Base-by-base conservation (phyloP, 2,888 invertebrate genomes). In the Eristalis tenax region DNA sequence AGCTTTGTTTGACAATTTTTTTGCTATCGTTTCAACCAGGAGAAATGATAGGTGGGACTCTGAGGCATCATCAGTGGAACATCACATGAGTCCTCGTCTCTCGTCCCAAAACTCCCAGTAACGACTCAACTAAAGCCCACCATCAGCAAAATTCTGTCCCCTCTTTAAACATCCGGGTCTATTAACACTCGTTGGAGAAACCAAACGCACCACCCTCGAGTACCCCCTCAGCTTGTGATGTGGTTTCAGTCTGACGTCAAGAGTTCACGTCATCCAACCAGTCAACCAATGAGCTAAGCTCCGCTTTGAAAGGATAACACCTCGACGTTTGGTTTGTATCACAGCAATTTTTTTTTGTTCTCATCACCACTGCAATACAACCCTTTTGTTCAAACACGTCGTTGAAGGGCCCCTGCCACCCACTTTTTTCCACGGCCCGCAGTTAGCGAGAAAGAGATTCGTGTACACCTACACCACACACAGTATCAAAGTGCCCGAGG, bases 401-500 rank as follows among this genome's bases (percentile, higher is more conserved):
- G 50, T 50, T 18, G 50, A 50, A 50, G 13, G 38, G 23, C 32
- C 32, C 32, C n/a, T 15, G 23, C 22, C 65, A 18, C 4, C 18
- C 26, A 10, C 18, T 18, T 13, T 66, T 13, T 2, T 15, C 0
- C n/a, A 50, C 6, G 15, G n/a, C 28, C n/a, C 43, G 13, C 50
- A 23, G 43, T n/a, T 35, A 15, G 13, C 32, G 32, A 35, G 56
- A 57, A 35, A 69, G 56, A 35, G 43, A 50, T 50, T 66, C 66
- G 43, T 71, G 23, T 4, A 50, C 43, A 50, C 43, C 50, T 2
- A 43, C 43, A 43, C 43, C 50, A 32, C 50, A 69, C 15, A 23
- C 13, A 69, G 35, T 50, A n/a, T 15, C 43, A 74, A 63, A 61
- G 40, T 18, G 64, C 69, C 32, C 5, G 6, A 22, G 43, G 73